Base-by-base conservation (phyloP, 2,797 vertebrate species). In the Typhlichthys eigenmanni region DNA sequence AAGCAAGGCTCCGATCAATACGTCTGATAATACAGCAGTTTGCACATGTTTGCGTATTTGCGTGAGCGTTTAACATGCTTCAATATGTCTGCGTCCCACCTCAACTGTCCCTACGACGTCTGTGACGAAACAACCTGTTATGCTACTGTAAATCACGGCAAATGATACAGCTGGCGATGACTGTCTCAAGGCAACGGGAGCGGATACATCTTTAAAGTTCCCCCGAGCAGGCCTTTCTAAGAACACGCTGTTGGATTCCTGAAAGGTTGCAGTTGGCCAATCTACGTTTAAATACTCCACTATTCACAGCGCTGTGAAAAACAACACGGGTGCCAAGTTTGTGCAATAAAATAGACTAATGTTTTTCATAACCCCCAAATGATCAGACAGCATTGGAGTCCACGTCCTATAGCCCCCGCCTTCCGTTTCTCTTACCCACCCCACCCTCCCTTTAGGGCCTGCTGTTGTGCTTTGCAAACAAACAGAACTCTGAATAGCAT, bases 181-280 rank as follows among this genome's bases (percentile, higher is more conserved):
- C 62, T 64, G 56, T 55, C 73, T 53, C 12, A 52, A 54, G 60
- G 47, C 49, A 68, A 34, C 19, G 55, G 58, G 49, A 47, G 38
- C n/a, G 10, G 34, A 66, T 63, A 24, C 34, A 48, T 47, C 64
- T 32, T 45, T 46, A 34, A 19, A 65, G 69, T 29, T 24, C 13
- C 17, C 29, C 9, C 32, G 55, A 12, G 1, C 24, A 1, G 10
- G 7, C 61, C 78, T 84, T 88, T 89, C 86, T 79, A 84, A 80
- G 85, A 87, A 87, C 10, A 9, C 12, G n/a, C 46, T 46, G 56
- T 58, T 29, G 64, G 65, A 79, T 87, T 83, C 81, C 72, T 88
- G 60, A 84, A 87, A 88, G 85, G 51, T 45, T 16, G 77, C 68
- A 19, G 0, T 55, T n/a, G 66, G 67, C 64, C 50, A 60, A 73